Evolutionary conservation across 64 coral and sea anemone genomes (phyloP).

Genomic region (Stylophora pistillata): DNA sequence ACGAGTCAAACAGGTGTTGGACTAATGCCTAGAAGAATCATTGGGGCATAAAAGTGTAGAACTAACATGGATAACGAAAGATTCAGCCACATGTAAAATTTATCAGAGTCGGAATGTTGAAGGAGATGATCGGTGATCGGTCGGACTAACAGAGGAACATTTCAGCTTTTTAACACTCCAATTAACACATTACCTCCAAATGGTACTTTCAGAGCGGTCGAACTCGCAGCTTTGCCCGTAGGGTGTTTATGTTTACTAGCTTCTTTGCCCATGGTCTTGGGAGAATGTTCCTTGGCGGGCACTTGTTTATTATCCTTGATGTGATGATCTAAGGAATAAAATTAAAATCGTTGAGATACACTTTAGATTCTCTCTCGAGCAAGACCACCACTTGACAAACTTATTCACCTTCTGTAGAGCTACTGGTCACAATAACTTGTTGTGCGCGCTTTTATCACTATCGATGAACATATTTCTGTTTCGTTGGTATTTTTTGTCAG

Average conservation of each 20-base stretch:
- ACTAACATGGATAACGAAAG: too few relatives aligned
- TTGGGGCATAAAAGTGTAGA: too few relatives aligned
- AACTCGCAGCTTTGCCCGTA: background rate
- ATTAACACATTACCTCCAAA: slow-evolving; percentile 21
- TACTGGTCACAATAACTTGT: background rate
- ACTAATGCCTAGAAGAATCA: too few relatives aligned
- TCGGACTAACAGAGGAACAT: background rate
- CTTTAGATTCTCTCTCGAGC: background rate
- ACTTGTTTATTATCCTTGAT: slow-evolving; percentile 3
- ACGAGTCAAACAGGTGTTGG: too few relatives aligned
- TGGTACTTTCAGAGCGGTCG: slow-evolving; percentile 19
- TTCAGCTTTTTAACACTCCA: background rate
- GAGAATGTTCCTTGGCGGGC: background rate
- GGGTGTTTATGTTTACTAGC: slow-evolving; percentile 29
- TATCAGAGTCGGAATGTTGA: too few relatives aligned
- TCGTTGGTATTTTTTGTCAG: slow-evolving; percentile 2
- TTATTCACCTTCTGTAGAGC: background rate
- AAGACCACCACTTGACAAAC: background rate
- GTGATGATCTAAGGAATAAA: slow-evolving; percentile 1
- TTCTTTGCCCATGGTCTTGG: slow-evolving; percentile 35
- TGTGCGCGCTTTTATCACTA: background rate
- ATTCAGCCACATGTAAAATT: too few relatives aligned
- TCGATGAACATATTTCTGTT: background rate
- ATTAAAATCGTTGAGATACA: background rate
- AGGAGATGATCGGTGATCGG: too few relatives aligned